These are phyloP conservation scores for Corvus cornix DNA, from an alignment of 2,113 vertebrate species.

Conservation along the genomic window DNA sequence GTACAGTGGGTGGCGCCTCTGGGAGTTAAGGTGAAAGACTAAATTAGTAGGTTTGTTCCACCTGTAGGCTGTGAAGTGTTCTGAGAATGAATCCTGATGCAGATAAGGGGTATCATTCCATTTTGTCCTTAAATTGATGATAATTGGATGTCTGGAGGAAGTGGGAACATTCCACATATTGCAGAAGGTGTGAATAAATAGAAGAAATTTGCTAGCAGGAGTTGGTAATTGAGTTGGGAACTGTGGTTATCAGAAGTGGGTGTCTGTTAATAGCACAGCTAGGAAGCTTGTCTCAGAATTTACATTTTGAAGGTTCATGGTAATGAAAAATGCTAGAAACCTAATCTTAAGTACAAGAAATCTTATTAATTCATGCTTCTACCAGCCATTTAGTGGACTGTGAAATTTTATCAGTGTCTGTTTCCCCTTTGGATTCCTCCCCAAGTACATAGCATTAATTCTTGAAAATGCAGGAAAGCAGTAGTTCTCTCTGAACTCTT, in stretches of 20 bases:
- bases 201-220: conserved; percentile 18
- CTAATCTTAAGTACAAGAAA: not conserved
- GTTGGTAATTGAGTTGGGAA: conserved; percentile 5
- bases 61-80: not conserved
- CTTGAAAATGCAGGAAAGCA: not conserved
- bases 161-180: not conserved
- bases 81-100: not conserved
- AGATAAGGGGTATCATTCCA: not conserved
- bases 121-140: not conserved
- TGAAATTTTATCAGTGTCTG: not conserved
- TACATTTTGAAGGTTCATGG: not conserved
- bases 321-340: not conserved
- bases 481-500: not conserved
- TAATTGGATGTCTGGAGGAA: conserved; percentile 6
- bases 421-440: not conserved
- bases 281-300: not conserved
- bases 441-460: not conserved
- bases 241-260: conserved; percentile 26
- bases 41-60: not conserved
- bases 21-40: not conserved
- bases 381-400: not conserved
- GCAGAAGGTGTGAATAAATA: conserved; percentile 44
- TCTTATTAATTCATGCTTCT: not conserved
- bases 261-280: conserved; percentile 37
- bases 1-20: not conserved